Base-by-base conservation (phyloP, 1,140 invertebrate species). In the Pseudomyrmex cubaensis region DNA sequence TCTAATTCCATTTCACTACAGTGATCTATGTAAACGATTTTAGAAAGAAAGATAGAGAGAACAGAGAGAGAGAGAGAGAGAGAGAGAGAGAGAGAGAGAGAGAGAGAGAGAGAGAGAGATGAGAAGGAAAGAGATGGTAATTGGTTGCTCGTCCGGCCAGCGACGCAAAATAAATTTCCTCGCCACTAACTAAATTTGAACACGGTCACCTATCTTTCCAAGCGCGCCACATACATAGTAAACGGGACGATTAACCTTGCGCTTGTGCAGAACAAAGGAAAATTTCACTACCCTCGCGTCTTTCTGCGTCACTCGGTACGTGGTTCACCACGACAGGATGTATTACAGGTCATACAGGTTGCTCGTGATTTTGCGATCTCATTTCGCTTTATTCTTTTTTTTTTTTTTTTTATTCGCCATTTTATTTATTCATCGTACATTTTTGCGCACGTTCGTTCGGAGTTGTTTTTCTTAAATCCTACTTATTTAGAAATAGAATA, bases 111-210 rank as follows among this genome's bases (percentile, higher is more conserved):
- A n/a, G n/a, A n/a, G n/a, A n/a, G n/a, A 52, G 22, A 8, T 15
- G 54, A 22, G 44, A 61, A 8, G 9, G 20, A 57, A 52, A 69
- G 35, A 69, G 12, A 69, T 2, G 63, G 52, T 69, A 78, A 78
- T 78, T 78, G 54, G 35, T 35, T 46, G 44, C 35, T 78, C 52
- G 35, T 78, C 67, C 67, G 56, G 67, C 50, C 50, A 54, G 48
- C 48, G 67, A 54, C 62, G 52, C 48, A 70, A 69, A 78, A 78
- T 78, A 59, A 78, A 78, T 78, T 78, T 78, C 35, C 64, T 78
- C 64, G 64, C 35, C 64, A 44, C 63, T 69, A 78, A 78, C 20
- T 78, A 48, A 70, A 78, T 78, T 78, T 59, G 35, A 8, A 78
- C 75, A 69, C 25, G 64, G 75, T 70, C 76, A 70, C 35, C 75